A percentile compares a stretch with the other conserved stretches of the same genome.
phyloP scores from a whole-genome alignment of 2,113 vertebrate species.

The Leptosomus discolor region DNA sequence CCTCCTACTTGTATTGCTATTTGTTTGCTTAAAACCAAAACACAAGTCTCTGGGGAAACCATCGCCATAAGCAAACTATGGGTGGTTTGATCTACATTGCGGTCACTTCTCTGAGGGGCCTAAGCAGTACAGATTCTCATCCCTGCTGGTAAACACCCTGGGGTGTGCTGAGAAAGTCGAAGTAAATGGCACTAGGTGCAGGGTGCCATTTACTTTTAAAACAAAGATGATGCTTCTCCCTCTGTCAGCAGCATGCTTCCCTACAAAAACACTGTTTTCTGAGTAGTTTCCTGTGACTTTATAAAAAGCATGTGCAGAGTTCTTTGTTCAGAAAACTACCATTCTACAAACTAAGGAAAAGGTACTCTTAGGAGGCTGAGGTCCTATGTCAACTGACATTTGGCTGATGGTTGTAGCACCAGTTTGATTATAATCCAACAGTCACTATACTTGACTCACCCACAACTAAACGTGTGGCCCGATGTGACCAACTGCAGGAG shows the following conservation, averaged over 20 bases:
- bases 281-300: not conserved
- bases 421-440: not conserved
- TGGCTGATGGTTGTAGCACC: not conserved
- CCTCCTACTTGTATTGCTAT: not conserved
- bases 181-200: not conserved
- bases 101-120: not conserved
- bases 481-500: rapidly evolving
- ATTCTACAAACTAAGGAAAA: not conserved
- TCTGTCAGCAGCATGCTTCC: not conserved
- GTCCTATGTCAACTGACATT: not conserved
- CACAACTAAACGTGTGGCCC: rapidly evolving
- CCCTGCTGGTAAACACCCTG: not conserved
- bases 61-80: not conserved
- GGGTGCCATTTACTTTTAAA: too few relatives aligned
- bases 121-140: not conserved
- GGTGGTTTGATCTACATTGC: not conserved
- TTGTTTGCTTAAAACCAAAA: slow-evolving; percentile 15
- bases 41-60: not conserved
- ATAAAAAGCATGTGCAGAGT: not conserved
- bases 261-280: not conserved
- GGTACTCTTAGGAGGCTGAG: not conserved
- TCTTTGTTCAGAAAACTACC: not conserved
- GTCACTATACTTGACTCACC: not conserved
- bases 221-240: not conserved
- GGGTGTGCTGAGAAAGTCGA: not conserved